Evolutionary conservation across 2,113 vertebrate species (phyloP).

Genomic region (Pogonocichla stellata): DNA sequence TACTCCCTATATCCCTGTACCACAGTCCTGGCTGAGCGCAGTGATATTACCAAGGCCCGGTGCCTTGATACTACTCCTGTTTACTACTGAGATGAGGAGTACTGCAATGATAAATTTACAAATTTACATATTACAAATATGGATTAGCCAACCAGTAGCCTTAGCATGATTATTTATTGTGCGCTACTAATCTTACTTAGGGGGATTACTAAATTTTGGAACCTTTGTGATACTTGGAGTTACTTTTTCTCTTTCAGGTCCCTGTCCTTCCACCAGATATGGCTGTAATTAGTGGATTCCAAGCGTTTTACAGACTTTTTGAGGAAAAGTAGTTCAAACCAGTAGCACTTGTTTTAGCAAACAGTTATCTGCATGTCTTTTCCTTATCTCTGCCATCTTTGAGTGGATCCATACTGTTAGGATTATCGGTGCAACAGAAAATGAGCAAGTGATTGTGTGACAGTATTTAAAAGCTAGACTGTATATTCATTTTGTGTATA

Average conservation of each 20-base stretch:
- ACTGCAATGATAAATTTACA: neutral
- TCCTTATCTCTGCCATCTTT: neutral
- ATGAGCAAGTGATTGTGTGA: neutral
- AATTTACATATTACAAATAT: neutral
- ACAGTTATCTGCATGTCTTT: neutral
- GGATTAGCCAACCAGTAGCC: neutral
- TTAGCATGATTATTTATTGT: neutral
- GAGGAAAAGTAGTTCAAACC: neutral
- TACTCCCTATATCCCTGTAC: neutral
- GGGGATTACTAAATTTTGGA: neutral
- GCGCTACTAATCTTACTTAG: neutral
- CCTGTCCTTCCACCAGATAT: neutral
- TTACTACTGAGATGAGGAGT: neutral
- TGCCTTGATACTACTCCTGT: neutral
- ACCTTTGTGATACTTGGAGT: neutral
- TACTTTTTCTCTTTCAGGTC: neutral
- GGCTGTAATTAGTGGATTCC: neutral
- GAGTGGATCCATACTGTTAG: neutral
- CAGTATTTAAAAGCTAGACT: neutral
- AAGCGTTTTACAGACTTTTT: neutral
- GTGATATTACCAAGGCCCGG: neutral
- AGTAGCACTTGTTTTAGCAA: neutral
- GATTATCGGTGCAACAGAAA: neutral
- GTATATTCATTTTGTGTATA: neutral
- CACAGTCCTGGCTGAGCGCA: neutral